phyloP scores from a whole-genome alignment of 2,797 vertebrate species.

The Monodelphis domestica region DNA sequence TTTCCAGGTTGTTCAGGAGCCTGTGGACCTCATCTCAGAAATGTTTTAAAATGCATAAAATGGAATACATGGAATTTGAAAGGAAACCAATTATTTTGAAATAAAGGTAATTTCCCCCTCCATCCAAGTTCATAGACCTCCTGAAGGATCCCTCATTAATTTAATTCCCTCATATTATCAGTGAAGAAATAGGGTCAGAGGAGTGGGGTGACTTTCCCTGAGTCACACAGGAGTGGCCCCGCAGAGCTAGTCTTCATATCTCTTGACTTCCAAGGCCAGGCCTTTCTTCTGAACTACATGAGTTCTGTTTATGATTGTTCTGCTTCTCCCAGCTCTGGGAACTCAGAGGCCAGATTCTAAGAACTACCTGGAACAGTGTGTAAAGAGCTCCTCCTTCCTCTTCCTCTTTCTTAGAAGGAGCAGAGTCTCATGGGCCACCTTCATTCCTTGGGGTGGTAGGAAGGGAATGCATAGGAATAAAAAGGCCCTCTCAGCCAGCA shows the following conservation, averaged over 20 bases:
- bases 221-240: neutral
- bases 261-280: neutral
- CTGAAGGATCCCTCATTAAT: neutral
- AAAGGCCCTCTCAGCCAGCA: neutral
- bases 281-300: neutral
- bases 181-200: neutral
- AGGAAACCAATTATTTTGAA: neutral
- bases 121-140: neutral
- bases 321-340: neutral
- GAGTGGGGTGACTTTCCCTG: neutral
- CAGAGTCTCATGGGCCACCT: neutral
- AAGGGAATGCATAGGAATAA: neutral
- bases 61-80: neutral
- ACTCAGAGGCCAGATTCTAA: neutral
- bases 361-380: neutral
- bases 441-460: neutral
- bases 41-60: neutral
- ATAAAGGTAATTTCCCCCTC: neutral
- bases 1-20: no score
- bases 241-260: neutral
- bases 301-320: neutral
- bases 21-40: neutral
- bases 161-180: neutral
- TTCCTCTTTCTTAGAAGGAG: neutral
- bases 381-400: neutral